Evolutionary conservation across 2,888 invertebrate species (phyloP).

Genomic region (Nomada flava): DNA sequence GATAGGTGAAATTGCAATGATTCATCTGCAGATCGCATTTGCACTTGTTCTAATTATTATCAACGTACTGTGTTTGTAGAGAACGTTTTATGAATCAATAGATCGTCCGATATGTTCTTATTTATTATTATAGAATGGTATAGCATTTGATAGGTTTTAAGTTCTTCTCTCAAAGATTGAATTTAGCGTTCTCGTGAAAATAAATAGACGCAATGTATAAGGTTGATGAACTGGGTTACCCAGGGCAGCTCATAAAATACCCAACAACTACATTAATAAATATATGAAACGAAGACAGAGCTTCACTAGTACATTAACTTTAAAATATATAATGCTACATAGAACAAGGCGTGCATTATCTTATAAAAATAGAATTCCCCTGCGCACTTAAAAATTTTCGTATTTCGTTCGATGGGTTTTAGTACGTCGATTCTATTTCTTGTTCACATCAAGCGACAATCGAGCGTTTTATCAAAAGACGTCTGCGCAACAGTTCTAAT

Average conservation of each 20-base stretch:
- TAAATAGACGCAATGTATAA: not conserved
- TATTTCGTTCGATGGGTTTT: not conserved
- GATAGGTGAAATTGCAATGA: not conserved
- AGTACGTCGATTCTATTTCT: not conserved
- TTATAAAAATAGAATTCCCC: too few species aligned
- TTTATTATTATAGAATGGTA: too few species aligned
- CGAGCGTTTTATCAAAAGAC: not conserved
- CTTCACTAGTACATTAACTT: too few species aligned
- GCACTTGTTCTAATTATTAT: not conserved
- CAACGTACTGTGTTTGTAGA: not conserved
- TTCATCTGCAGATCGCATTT: not conserved
- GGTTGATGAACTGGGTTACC: not conserved
- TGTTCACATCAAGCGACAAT: not conserved
- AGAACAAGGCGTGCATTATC: too few species aligned
- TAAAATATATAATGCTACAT: too few species aligned
- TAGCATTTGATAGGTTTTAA: too few species aligned
- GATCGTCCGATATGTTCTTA: too few species aligned
- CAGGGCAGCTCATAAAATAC: not conserved
- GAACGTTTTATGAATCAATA: not conserved
- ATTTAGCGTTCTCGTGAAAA: not conserved
- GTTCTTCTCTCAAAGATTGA: too few species aligned
- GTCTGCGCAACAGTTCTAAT: slow-evolving; percentile 13
- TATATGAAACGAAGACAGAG: not conserved
- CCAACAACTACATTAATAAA: not conserved
- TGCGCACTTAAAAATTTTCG: too few species aligned